Base-by-base conservation (phyloP, 2,113 vertebrate genomes). In the Seriola dumerili region DNA sequence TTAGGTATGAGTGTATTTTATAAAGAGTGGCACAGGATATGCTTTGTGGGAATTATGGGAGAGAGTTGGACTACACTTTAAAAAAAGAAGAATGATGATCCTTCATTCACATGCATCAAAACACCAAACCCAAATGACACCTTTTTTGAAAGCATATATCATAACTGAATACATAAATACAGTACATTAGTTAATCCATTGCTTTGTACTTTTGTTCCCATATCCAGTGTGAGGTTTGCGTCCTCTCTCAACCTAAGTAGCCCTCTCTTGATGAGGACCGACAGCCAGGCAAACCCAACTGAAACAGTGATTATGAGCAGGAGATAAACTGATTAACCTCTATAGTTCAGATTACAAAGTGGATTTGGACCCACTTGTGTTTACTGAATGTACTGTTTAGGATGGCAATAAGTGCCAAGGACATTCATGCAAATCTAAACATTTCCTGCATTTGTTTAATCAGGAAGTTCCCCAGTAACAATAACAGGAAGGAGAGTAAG, bases 381-480 rank as follows among this genome's bases (percentile, higher is more conserved):
- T 12, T 12, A 11, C 25, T n/a, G 3, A 17, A 38, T 21, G 44
- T 42, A 23, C 34, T 73, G 1, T 73, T 84, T 69, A 67, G 7
- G 46, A 59, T 42, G 62, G 34, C 8, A 54, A 14, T 44, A 8
- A n/a, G 38, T 48, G 66, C 40, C 70, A 38, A 81, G 72, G 64
- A 73, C 67, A 85, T 69, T 80, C 54, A 78, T 84, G 72, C 72
- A 64, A 40, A 81, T 70, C 25, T n/a, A 67, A 50, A 84, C 68
- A 84, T 70, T 94, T 95, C 94, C 94, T 89, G 90, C 81, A 46
- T 95, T 95, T 94, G 89, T 89, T 73, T 78, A 81, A 88, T 80
- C 72, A 89, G 85, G 85, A 90, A 90, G 69, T 71, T 10, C 61
- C 61, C 29, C 40, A 19, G 78, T 44, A 64, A 93, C 91, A 95